Base-by-base conservation (phyloP, 2,888 invertebrate species). In the Zhengitettix transpicula region DNA sequence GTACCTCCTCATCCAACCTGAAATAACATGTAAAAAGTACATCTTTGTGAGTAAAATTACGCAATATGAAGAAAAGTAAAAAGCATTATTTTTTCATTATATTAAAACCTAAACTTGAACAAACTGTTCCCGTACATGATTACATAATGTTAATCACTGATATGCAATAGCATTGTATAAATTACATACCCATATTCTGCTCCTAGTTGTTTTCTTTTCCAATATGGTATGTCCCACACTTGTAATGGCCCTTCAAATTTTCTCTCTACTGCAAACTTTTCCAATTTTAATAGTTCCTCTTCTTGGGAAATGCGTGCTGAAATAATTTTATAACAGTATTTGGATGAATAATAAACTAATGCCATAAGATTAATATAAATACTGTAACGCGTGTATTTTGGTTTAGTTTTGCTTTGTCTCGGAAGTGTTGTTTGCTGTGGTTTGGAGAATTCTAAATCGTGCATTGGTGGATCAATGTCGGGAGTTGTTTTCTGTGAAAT, bases 191-290 rank as follows among this genome's bases (percentile, higher is more conserved):
- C 78, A 68, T 80, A 86, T 11, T 85, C 69, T 0, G 80, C 74
- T 68, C 78, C 77, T 65, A 81, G 78, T 65, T 91, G 88, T 70
- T 87, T 86, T 65, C 89, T 79, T 67, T 84, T 80, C 90, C 92
- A 97, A 70, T 87, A 97, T 1, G 87, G 81, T 55, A 96, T 77
- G 73, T 97, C 97, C 84, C 89, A 95, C 56, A 82, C 75, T 66
- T 88, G 82, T 28, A 94, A 71, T 10, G 71, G 66, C 10, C 79
- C 78, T 53, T 81, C 75, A 67, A 88, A 88, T 0, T 91, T 91
- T 68, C 83, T 77, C 1, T 68, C 68, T 0, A 72, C 70, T 9
- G 90, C 89, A 74, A 88, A 96, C 53, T 81, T 74, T 67, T 84
- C 82, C 58, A 96, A 71, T 10, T 77, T 72, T 42, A 79, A 77